Evolutionary conservation across 2,888 invertebrate species (phyloP), one percentile per base, ranked within the genome.

Genomic region (Drosophila planitibia): DNA sequence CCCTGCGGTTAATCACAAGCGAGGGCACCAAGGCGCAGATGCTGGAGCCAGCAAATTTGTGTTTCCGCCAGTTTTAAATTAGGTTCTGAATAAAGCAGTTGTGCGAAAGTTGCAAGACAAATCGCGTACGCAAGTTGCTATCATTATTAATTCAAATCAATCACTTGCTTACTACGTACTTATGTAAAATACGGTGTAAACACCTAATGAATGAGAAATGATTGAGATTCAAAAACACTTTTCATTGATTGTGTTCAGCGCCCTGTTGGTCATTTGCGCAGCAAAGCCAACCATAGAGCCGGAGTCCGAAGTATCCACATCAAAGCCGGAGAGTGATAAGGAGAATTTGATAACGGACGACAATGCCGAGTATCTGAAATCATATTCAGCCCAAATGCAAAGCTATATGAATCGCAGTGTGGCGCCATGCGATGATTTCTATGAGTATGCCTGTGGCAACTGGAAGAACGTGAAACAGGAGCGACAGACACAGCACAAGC

Each of bases 371-470:
- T 88, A 74, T 39, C 74, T 91, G 0, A 74, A 74, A 33, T 47
- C 79, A n/a, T 92, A 93, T 77, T 89, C 91, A 0, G 63, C 65
- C 0, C 65, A 82, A 53, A 90, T 93, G 91, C 61, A 86, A 47
- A 89, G 85, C 25, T 93, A 83, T 39, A 93, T 93, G 92, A 93
- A 93, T 64, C 68, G 49, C 2, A 86, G 84, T 6, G 89, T 90
- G 7, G 65, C 83, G 28, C 92, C 92, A 0, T 93, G 93, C 47
- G 89, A 92, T 14, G 91, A 93, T 59, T 93, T 93, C 61, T 93
- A 93, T 44, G 91, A 92, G 62, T 93, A 85, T 60, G 91, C 93
- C 0, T 92, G 93, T 30, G 92, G 92, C 10, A 92, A 92, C 68
- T 92, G 91, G 90, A 85, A 87, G 9, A 75, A 89, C 52, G 87